Evolutionary conservation across 2,797 vertebrate species (phyloP).

Genomic region (Arctocebus calabarensis): DNA sequence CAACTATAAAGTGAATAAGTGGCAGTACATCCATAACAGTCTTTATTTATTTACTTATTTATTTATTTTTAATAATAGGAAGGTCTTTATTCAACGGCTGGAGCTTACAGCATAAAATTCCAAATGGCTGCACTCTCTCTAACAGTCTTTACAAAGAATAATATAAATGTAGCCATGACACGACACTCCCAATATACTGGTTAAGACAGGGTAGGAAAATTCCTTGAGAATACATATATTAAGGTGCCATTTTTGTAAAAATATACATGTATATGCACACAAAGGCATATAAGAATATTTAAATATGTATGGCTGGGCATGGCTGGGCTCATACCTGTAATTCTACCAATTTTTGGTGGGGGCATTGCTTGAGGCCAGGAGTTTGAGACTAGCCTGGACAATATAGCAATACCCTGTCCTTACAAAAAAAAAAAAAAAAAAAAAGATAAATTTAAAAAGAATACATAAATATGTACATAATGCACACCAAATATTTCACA

Average conservation of each 20-base stretch:
- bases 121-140: not conserved
- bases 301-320: not conserved
- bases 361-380: not conserved
- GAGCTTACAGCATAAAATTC: no score
- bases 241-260: not conserved
- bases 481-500: not conserved
- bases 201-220: not conserved
- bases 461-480: not conserved
- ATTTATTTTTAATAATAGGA: no score
- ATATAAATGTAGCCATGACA: not conserved
- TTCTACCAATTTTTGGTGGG: not conserved
- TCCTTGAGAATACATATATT: not conserved
- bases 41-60: not conserved
- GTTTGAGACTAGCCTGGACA: not conserved
- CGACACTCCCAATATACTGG: not conserved
- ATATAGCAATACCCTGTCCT: not conserved
- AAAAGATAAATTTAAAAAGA: not conserved
- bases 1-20: slow-evolving; percentile 25
- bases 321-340: not conserved
- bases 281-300: not conserved
- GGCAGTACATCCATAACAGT: not conserved
- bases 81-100: no score
- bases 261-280: not conserved
- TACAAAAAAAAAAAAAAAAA: not conserved
- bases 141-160: slow-evolving; percentile 5